Base-by-base conservation (phyloP, 2,888 invertebrate genomes). In the Eilema griseolum region DNA sequence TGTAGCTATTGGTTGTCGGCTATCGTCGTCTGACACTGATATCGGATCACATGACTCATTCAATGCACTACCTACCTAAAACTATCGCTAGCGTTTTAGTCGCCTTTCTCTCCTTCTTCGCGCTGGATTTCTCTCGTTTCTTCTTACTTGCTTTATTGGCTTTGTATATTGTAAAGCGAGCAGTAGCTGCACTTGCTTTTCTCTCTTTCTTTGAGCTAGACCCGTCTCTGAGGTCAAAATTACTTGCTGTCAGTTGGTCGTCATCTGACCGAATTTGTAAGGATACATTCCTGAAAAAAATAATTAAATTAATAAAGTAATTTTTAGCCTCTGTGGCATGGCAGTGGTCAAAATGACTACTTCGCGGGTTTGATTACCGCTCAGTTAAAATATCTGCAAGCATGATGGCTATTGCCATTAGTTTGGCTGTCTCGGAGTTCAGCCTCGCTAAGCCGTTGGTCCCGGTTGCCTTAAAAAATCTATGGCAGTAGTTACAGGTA, bases 61-160 rank as follows among this genome's bases (percentile, higher is more conserved):
- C 41, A 41, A 16, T 16, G 16, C 41, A 41, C 16, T 12, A 37
- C 97, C 97, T 95, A 99, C 99, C 99, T 90, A 99, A 96, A 81
- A 99, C 99, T 92, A 99, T 99, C 71, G 99, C 99, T 80, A 99
- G 94, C 12, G 99, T 99, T 96, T 99, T 99, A 12, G 99, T 99
- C 46, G 99, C 99, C 93, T 99, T 99, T 74, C 99, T 96, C 89
- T 99, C 99, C 86, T 98, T 98, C 91, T 98, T 98, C 5, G 98
- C 98, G 0, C 98, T 98, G 28, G 98, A 98, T 88, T 98, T 99
- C 88, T 99, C 99, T 66, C 98, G 96, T 94, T 99, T 99, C 96
- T 99, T 99, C 91, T 98, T 97, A 88, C 98, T 98, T 61, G 98
- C 98, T 93, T 99, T 99, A 95, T 98, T 98, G 70, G 98, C 98